Percentiles rank a stretch among this genome's conserved stretches.
Evolutionary conservation across 2,888 invertebrate species (phyloP).

Genomic region (Coleophora flavipennella): DNA sequence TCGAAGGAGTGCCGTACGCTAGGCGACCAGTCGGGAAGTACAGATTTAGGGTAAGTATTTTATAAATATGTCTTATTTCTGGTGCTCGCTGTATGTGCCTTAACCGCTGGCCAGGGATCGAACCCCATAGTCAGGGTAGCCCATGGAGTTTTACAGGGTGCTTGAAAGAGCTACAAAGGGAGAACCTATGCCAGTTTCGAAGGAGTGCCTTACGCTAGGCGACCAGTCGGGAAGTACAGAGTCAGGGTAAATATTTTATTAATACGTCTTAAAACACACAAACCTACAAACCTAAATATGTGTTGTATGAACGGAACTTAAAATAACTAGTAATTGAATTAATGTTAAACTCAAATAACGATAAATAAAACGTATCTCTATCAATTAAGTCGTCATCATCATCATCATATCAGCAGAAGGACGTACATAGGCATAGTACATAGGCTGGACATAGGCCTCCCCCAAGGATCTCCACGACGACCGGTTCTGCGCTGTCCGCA

Average conservation of each 20-base stretch:
- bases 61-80: neutral
- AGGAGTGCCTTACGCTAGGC: slow-evolving; percentile 78
- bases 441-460: too few species aligned
- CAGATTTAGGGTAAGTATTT: slow-evolving; percentile 68
- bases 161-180: slow-evolving; percentile 54
- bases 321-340: too few species aligned
- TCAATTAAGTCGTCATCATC: too few species aligned
- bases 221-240: slow-evolving; percentile 75
- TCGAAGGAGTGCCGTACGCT: slow-evolving; percentile 79
- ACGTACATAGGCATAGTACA: too few species aligned
- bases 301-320: too few species aligned
- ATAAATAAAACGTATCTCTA: too few species aligned
- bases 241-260: slow-evolving; percentile 66
- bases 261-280: neutral
- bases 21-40: slow-evolving; percentile 75
- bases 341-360: too few species aligned
- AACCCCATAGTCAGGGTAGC: slow-evolving; percentile 44
- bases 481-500: too few species aligned
- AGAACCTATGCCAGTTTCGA: slow-evolving; percentile 72
- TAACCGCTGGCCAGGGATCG: slow-evolving; percentile 28
- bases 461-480: too few species aligned
- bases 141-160: slow-evolving; percentile 45
- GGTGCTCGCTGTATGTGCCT: slow-evolving; percentile 16
- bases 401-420: too few species aligned
- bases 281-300: too few species aligned